Evolutionary conservation across 2,113 vertebrate species (phyloP), one percentile per base, ranked within the genome.

Genomic region (Athene cunicularia): DNA sequence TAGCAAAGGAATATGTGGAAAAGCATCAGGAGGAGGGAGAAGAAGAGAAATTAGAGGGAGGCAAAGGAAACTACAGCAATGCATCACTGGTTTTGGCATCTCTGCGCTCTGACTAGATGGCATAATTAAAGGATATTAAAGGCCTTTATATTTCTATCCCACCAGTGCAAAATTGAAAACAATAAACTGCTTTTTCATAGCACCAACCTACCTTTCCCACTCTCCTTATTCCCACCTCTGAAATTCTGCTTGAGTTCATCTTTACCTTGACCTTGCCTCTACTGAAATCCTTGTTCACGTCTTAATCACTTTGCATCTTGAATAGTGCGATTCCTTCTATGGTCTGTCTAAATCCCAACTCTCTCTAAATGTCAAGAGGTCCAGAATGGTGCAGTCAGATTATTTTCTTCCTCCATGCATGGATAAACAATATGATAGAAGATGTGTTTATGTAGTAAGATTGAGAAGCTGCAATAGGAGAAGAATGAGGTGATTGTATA

Each of bases 391-490:
- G 85, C 39, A 95, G 89, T 89, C 86, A 97, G 92, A 95, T 94
- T 97, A 95, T 96, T 95, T 94, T 90, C 89, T 95, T 93, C 53
- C 73, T 97, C 95, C 89, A 94, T 95, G 95, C 94, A 94, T 95
- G 93, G 77, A 90, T 95, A 97, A 97, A 95, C 91, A 95, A 85
- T 92, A 72, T 88, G 96, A 97, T 85, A 94, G 76, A 95, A 87
- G 93, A 77, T 35, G 66, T 91, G 26, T 93, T 94, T 93, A 91
- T 59, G 71, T 41, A 96, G 91, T 76, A 95, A 93, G 91, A 93
- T 50, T 83, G 93, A 92, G 88, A 86, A 95, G 47, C 70, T 82
- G 77, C 74, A 88, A 32, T 32, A 87, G 80, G 74, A 63, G 55
- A 73, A 87, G 62, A 66, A 43, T 13, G 63, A 90, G 32, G 55